Conservation (phyloP, 2,113 vertebrate species). For the Opisthocomus hoazin region DNA sequence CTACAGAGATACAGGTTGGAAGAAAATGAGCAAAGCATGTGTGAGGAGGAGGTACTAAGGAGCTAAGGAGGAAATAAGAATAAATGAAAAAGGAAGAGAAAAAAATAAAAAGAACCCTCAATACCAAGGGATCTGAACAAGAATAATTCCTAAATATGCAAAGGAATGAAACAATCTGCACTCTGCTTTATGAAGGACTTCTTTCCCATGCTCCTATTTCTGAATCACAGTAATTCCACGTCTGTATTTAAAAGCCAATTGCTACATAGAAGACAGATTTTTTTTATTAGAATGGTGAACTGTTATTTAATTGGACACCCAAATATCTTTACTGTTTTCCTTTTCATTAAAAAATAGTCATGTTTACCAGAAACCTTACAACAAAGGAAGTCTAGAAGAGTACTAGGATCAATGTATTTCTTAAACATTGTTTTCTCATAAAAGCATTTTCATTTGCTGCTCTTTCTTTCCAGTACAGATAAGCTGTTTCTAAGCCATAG, state of each 20-base stretch:
- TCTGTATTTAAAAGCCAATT: neutral
- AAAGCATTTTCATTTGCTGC: slow-evolving; percentile 19
- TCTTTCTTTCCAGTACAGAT: neutral
- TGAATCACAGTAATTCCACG: neutral
- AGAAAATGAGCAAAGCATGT: neutral
- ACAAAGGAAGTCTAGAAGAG: neutral
- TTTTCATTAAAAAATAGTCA: neutral
- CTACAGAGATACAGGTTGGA: neutral
- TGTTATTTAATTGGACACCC: neutral
- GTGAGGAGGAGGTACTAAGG: neutral
- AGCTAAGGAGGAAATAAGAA: neutral
- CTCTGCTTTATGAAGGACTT: neutral
- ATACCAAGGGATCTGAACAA: neutral
- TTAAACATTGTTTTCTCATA: neutral
- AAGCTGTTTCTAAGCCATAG: neutral
- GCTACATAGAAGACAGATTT: neutral
- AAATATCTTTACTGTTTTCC: neutral
- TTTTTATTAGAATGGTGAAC: neutral
- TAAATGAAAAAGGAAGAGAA: neutral
- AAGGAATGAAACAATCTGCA: neutral
- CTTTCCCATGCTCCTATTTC: neutral
- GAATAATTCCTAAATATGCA: neutral
- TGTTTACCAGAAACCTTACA: neutral
- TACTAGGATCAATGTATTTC: neutral
- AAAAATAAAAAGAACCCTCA: neutral